Base-by-base conservation (phyloP, 2,113 vertebrate species). In the Etia nguti region DNA sequence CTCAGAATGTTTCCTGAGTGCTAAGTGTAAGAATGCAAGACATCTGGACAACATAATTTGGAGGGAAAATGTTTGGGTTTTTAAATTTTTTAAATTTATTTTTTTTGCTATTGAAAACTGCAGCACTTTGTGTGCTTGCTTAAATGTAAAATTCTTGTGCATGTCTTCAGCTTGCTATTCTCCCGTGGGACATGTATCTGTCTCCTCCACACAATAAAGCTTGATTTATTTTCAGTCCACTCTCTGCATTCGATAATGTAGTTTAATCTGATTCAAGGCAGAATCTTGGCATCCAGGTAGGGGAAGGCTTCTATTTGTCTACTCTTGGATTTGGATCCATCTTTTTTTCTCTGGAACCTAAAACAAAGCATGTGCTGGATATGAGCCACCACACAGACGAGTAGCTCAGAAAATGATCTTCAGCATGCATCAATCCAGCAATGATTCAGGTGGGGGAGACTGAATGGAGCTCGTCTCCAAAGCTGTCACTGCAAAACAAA, bases 291-390 rank as follows among this genome's bases (percentile, higher is more conserved):
- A 88, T 90, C 79, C 89, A 90, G 88, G 91, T 94, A 90, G 88
- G 54, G 54, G 84, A 86, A 87, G 24, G 85, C 79, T 92, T 86
- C 85, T 84, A 84, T 93, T 93, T 92, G 86, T 92, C 92, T 92
- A 54, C 88, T 91, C 79, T 91, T 94, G 90, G 88, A 93, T 92
- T 93, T 83, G 84, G 82, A 91, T 85, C 90, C 88, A 89, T 94
- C 70, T 87, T 89, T 90, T 65, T 81, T 88, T 84, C 62, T 84
- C 90, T 86, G 91, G 93, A 92, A 95, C 86, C 79, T 84, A 88
- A 95, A 95, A 94, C 94, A 95, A 94, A 94, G 93, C 90, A 36
- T 89, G 83, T 52, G 90, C 90, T 95, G 95, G 94, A 94, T 84
- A 84, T 36, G 81, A 91, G 93, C 94, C 93, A 95, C 93, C 82